These are phyloP conservation scores for Symphodus melops DNA, from an alignment of 2,113 vertebrate genomes.

Conservation along the genomic window DNA sequence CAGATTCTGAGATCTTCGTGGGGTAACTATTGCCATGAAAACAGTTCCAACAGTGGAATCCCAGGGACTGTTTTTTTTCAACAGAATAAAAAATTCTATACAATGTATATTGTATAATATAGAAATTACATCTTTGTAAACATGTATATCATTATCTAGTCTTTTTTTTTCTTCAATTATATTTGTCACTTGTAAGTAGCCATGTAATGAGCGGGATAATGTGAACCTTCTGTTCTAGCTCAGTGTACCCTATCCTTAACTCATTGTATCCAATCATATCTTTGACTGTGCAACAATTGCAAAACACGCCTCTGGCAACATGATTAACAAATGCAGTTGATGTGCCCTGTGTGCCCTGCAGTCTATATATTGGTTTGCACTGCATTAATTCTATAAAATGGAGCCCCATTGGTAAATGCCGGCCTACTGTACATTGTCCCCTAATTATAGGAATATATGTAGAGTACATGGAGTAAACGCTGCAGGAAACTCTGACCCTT, in stretches of 20 bases:
- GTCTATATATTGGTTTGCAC: slow-evolving; percentile 32
- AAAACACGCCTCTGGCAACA: slow-evolving; percentile 48
- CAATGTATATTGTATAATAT: too few species aligned
- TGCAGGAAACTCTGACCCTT: slow-evolving; percentile 43
- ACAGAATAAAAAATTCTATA: too few species aligned
- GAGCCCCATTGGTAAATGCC: slow-evolving; percentile 29
- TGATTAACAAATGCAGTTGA: slow-evolving; percentile 47
- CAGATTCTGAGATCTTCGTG: not conserved
- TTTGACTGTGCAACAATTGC: slow-evolving; percentile 14
- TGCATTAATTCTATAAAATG: slow-evolving; percentile 40
- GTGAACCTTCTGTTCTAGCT: not conserved
- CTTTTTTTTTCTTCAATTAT: not conserved
- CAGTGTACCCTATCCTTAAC: not conserved
- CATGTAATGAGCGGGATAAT: not conserved
- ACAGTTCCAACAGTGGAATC: too few species aligned
- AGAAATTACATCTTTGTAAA: not conserved
- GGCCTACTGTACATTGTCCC: slow-evolving; percentile 55
- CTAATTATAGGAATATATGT: slow-evolving; percentile 54
- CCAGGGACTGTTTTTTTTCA: too few species aligned
- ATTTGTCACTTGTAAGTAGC: not conserved
- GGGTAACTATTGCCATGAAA: too few species aligned
- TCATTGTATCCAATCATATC: slow-evolving; percentile 32
- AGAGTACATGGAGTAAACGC: slow-evolving; percentile 37
- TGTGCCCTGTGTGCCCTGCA: slow-evolving; percentile 9
- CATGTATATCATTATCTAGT: too few species aligned